These are phyloP conservation scores for Magallana gigas DNA, from an alignment of 1,140 invertebrate genomes.

Conservation along the genomic window DNA sequence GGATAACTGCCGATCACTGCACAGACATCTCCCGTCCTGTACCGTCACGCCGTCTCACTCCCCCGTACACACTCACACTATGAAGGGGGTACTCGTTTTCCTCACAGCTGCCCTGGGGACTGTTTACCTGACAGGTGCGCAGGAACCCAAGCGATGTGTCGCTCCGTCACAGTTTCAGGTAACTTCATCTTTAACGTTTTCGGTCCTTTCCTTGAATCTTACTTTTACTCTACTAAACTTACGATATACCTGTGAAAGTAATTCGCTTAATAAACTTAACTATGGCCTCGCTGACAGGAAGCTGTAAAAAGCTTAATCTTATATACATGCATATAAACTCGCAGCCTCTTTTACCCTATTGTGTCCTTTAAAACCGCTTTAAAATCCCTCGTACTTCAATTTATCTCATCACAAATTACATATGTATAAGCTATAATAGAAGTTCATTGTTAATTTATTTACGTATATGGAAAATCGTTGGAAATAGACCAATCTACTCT, in stretches of 20 bases:
- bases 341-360: too few species aligned
- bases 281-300: background rate
- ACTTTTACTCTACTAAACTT: background rate
- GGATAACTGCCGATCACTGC: conserved; percentile 9
- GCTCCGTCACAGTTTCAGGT: background rate
- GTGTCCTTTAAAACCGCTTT: too few species aligned
- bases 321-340: background rate
- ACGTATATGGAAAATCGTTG: too few species aligned
- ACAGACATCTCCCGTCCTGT: background rate
- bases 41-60: background rate
- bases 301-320: background rate
- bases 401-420: too few species aligned
- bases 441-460: too few species aligned
- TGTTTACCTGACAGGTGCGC: background rate
- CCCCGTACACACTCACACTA: background rate
- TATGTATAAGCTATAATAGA: too few species aligned
- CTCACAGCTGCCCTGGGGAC: background rate
- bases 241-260: background rate
- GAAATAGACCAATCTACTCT: too few species aligned
- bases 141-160: conserved; percentile 1
- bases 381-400: too few species aligned
- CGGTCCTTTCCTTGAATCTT: background rate
- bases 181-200: background rate
- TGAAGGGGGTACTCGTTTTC: background rate
- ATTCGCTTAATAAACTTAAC: background rate